Evolutionary conservation across 2,113 vertebrate genomes (phyloP), one percentile per base, ranked within the genome.

Genomic region (Diadophis punctatus): DNA sequence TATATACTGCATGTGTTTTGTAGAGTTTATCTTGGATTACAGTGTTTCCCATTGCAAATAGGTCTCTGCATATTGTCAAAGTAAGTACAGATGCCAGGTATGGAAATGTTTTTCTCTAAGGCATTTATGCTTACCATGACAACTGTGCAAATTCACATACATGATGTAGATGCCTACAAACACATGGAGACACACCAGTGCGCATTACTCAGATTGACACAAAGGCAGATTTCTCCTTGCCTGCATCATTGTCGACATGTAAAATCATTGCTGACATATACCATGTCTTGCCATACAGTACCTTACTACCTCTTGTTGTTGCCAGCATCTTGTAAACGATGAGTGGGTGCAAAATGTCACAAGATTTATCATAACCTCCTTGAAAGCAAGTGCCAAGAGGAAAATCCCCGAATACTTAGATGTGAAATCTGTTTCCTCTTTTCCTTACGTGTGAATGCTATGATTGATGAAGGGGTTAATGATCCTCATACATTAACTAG

Each of bases 1-100:
- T 60, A 58, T 39, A 39, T 84, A 80, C 18, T 8, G 8, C 34
- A 8, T 48, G 39, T 86, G 11, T 34, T 34, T 12, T 89, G 43
- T 80, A n/a, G 18, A 34, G 16, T n/a, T 89, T 12, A 46, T 48
- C 52, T 89, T 48, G n/a, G 22, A 56, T 51, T 18, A 18, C 27
- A 56, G n/a, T 12, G 39, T 86, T 91, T 86, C 43, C 80, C 90
- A 53, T 27, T 30, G 80, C 12, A 27, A 5, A 58, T 11, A 20
- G 12, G 55, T 55, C 60, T 51, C 0, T n/a, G 90, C 58, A 30
- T 46, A 0, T 0, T 46, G 84, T 23, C 80, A 9, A 30, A 0
- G 5, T 8, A 84, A 86, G 23, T 0, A 0, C 53, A 63, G 1
- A n/a, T 0, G 0, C 0, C 63, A 56, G 2, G 25, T 0, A 0